Percentiles rank a stretch among this genome's conserved stretches.
These are phyloP conservation scores for Tachina fera DNA, from an alignment of 2,888 invertebrate species.

Conservation along the genomic window DNA sequence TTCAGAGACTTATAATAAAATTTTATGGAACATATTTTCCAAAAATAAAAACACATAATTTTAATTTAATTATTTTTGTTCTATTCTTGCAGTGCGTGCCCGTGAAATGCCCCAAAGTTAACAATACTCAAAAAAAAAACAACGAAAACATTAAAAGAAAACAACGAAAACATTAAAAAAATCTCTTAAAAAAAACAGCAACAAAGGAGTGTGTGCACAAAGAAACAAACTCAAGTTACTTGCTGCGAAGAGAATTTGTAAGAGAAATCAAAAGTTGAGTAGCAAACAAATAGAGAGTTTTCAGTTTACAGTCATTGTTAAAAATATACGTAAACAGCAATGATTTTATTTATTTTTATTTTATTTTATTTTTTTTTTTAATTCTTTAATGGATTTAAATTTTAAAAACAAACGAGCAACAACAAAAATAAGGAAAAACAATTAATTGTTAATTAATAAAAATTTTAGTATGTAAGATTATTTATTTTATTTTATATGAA, in stretches of 20 bases:
- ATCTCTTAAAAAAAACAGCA: not conserved
- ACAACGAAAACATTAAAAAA: not conserved
- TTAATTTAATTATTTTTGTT: conserved; percentile 34
- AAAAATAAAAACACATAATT: too few relatives aligned
- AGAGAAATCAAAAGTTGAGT: conserved; percentile 4
- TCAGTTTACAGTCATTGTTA: conserved; percentile 45
- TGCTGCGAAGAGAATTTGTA: not conserved
- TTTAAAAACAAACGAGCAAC: conserved; percentile 16
- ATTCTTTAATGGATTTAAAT: not conserved
- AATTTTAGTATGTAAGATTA: conserved; percentile 64
- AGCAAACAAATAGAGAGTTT: conserved; percentile 7
- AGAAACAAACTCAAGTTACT: not conserved
- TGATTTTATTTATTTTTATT: not conserved
- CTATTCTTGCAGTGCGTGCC: conserved; percentile 84
- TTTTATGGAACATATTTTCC: too few relatives aligned
- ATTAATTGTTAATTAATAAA: conserved; percentile 56
- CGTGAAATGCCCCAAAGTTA: conserved; percentile 82
- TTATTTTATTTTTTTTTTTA: conserved; percentile 8
- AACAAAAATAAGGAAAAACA: conserved; percentile 7
- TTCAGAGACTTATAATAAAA: too few relatives aligned
- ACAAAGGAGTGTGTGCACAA: conserved; percentile 8
- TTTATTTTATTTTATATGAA: conserved; percentile 66
- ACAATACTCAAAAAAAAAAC: conserved; percentile 68
- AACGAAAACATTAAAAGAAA: too few relatives aligned
- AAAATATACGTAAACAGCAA: conserved; percentile 18